Percentiles rank a stretch among this genome's conserved stretches.
Evolutionary conservation across 2,797 vertebrate genomes (phyloP).

Genomic region (Pitangus sulphuratus): DNA sequence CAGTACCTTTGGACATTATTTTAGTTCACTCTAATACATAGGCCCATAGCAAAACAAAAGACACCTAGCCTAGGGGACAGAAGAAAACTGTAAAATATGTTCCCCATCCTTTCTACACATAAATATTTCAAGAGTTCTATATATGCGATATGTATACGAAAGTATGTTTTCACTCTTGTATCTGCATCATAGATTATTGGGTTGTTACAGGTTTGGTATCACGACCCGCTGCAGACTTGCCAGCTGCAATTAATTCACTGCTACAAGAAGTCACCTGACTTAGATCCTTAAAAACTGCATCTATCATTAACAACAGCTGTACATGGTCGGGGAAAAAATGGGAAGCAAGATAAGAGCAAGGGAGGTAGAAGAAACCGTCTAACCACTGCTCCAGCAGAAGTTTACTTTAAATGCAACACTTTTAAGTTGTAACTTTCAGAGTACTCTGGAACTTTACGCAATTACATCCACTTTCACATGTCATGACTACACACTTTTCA

Average conservation of each 20-base stretch:
- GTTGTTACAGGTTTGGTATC: neutral
- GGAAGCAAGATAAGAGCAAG: neutral
- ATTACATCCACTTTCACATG: neutral
- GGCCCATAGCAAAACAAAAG: neutral
- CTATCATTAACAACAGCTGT: neutral
- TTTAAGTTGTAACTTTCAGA: neutral
- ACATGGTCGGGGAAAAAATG: accelerated
- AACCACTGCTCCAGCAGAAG: neutral
- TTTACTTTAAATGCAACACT: neutral
- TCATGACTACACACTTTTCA: neutral
- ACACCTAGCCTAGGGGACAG: neutral
- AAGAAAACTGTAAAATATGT: neutral
- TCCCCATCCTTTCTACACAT: accelerated
- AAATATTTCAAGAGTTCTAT: neutral
- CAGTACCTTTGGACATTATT: accelerated
- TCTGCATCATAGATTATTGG: accelerated
- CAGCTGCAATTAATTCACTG: neutral
- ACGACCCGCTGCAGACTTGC: neutral
- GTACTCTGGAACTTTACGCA: accelerated
- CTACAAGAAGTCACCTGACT: neutral
- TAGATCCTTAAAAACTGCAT: neutral
- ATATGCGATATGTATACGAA: neutral
- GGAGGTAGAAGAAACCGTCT: neutral
- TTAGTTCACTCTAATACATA: neutral
- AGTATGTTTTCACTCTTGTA: neutral